Evolutionary conservation across 2,888 invertebrate species (phyloP).

Genomic region (Thecocarcelia acutangulata): DNA sequence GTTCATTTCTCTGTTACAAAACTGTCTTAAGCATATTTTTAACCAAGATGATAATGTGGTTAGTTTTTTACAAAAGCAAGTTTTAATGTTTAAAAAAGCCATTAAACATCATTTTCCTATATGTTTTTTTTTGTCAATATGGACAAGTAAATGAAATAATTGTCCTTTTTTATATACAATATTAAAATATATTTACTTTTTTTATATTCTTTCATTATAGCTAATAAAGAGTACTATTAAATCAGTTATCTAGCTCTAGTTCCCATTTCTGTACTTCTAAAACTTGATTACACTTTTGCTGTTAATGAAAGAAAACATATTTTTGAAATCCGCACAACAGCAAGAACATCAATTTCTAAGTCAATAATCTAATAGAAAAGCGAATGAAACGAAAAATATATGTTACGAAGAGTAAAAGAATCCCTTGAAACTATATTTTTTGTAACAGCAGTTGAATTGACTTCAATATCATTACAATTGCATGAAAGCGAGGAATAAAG

Average conservation of each 20-base stretch:
- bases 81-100: too few species aligned
- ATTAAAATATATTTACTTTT: too few species aligned
- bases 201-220: too few species aligned
- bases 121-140: too few species aligned
- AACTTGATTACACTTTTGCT: background rate
- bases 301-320: conserved; percentile 59
- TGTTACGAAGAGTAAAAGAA: background rate
- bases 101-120: too few species aligned
- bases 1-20: too few species aligned
- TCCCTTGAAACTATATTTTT: conserved; percentile 49
- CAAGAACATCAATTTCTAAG: conserved; percentile 16
- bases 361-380: conserved; percentile 26
- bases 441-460: conserved; percentile 59
- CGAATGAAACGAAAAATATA: conserved; percentile 20
- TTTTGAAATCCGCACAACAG: conserved; percentile 32
- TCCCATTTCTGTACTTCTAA: background rate
- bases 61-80: too few species aligned
- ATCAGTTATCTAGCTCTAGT: conserved; percentile 14
- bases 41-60: too few species aligned
- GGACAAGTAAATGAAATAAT: too few species aligned
- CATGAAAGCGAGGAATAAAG: background rate
- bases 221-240: conserved; percentile 38
- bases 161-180: too few species aligned
- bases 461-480: conserved; percentile 55
- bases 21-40: too few species aligned